Evolutionary conservation across 2,113 vertebrate genomes (phyloP).

Genomic region (Leuciscus idus): DNA sequence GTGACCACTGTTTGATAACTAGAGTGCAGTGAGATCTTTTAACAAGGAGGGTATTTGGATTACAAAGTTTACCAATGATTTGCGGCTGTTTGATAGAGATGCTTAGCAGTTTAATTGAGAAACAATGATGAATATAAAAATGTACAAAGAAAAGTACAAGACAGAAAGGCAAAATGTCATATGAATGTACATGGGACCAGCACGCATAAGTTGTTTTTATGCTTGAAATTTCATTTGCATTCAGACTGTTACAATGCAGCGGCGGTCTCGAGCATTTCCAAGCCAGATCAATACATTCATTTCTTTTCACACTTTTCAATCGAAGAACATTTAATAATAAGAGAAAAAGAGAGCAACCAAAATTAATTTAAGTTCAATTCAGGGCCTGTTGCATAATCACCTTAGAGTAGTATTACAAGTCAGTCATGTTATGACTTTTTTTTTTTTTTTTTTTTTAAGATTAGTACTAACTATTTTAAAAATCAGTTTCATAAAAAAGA

Average conservation of each 20-base stretch:
- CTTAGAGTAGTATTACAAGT: background rate
- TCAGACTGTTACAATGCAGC: background rate
- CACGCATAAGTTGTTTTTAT: background rate
- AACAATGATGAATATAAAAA: background rate
- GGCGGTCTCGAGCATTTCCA: background rate
- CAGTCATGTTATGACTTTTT: too few relatives aligned
- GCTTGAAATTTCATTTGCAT: background rate
- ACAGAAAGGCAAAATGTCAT: background rate
- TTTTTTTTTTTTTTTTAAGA: too few relatives aligned
- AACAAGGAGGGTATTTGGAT: background rate
- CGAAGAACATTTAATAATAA: background rate
- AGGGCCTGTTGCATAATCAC: background rate
- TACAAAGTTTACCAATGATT: background rate
- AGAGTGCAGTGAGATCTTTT: background rate
- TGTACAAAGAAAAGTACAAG: background rate
- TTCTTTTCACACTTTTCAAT: background rate
- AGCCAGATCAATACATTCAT: background rate
- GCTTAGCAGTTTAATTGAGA: background rate
- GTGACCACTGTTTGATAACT: constrained; percentile 79
- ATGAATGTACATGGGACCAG: constrained; percentile 25
- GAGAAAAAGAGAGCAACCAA: background rate
- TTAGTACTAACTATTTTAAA: too few relatives aligned
- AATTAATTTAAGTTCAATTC: background rate
- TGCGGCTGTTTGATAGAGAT: background rate
- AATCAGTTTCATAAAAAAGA: too few relatives aligned